Evolutionary conservation across 1,140 invertebrate species (phyloP), one percentile per base, ranked within the genome.

Genomic region (Drosophila grimshawi): DNA sequence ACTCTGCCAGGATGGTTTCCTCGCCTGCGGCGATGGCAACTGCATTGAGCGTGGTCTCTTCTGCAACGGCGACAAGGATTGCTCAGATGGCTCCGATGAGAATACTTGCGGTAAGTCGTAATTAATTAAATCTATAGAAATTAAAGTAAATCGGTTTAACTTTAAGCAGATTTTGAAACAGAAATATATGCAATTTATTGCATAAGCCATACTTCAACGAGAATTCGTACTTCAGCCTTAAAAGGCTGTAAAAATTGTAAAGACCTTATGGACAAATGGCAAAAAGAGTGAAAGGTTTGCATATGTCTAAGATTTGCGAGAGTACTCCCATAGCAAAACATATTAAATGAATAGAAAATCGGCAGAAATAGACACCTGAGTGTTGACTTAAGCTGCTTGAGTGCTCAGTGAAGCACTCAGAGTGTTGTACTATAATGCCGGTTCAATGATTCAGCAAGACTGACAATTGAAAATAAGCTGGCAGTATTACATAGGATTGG

Each of bases 21-120:
- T 98, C 53, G 97, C 97, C 82, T 98, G 97, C 83, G 97, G 97
- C 49, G 97, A 98, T 92, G 95, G 96, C 33, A 95, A 93, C 73
- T 98, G 97, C 92, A 96, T 98, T 74, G 97, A 97, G 86, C 95
- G 97, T 51, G 97, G 97, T 29, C 95, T 98, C 2, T 98, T 98
- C 95, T 98, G 97, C 93, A 98, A 98, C 93, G 97, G 97, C 49
- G 96, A 97, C 82, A 97, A 97, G 81, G 97, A 98, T 92, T 98
- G 97, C 90, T 91, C 93, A 0, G 97, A 98, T 91, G 97, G 97
- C 46, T 98, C 97, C 3, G 97, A 98, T 90, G 97, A 98, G 93
- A 98, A 97, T 92, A 95, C 96, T 93, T 98, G 97, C 91, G 97
- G 97, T 98, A 92, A 95, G 96, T 95, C 3, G 6, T 0, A 39